Evolutionary conservation across 2,797 vertebrate species (phyloP).

Genomic region (Phoebastria nigripes): DNA sequence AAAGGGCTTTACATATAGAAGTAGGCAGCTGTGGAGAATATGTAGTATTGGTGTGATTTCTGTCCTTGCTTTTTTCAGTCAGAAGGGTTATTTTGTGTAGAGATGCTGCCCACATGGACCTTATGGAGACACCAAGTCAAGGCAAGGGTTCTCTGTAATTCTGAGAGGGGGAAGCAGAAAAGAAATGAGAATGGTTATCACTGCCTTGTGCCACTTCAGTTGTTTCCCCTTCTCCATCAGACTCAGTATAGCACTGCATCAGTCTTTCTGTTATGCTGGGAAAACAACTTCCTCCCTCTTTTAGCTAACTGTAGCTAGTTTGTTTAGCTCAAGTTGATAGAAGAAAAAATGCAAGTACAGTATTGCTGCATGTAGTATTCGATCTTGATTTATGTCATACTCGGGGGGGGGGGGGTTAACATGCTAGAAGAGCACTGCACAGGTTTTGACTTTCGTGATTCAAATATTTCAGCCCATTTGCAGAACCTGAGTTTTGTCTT

Average conservation of each 20-base stretch:
- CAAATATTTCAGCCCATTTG: neutral
- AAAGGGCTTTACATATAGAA: neutral
- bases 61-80: neutral
- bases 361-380: neutral
- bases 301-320: neutral
- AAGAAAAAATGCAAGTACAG: neutral
- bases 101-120: neutral
- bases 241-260: neutral
- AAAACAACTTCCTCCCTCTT: neutral
- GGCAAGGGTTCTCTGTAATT: neutral
- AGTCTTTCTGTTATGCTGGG: neutral
- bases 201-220: neutral
- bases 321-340: neutral
- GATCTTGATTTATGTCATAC: neutral
- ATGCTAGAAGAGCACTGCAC: neutral
- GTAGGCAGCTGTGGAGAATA: neutral
- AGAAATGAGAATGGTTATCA: neutral
- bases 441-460: neutral
- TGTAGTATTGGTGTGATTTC: neutral
- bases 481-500: neutral
- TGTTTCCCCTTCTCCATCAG: neutral
- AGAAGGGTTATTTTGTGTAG: neutral
- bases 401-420: fast-evolving
- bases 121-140: neutral
- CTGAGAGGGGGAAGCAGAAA: neutral